Percentiles rank a stretch among this genome's conserved stretches.
Conservation (phyloP, 2,797 vertebrate genomes). For the Falco berigora region DNA sequence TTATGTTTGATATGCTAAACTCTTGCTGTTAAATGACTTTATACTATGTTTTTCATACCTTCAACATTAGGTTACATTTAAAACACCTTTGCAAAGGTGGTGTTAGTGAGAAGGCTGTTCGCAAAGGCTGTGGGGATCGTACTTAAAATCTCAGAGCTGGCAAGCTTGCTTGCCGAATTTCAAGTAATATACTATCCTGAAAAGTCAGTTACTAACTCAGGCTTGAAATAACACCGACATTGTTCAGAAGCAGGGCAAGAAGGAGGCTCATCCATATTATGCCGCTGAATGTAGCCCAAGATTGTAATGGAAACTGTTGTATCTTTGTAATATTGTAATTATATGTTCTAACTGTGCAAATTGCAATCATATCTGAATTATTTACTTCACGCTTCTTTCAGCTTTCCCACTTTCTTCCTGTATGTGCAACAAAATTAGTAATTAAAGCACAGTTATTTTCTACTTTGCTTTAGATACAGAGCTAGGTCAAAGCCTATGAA, state of each 20-base stretch:
- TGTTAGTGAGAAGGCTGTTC: background rate
- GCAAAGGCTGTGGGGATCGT: background rate
- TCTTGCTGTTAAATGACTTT: conserved; percentile 16
- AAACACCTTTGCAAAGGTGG: background rate
- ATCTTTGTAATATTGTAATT: background rate
- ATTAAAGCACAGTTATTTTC: background rate
- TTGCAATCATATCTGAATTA: background rate
- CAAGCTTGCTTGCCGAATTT: background rate
- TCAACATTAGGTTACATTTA: background rate
- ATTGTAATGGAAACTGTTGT: background rate
- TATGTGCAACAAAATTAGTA: background rate
- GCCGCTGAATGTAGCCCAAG: background rate
- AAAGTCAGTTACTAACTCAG: background rate
- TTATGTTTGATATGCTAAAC: background rate
- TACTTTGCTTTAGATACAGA: background rate
- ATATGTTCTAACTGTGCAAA: background rate
- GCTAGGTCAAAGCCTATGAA: background rate
- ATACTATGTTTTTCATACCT: background rate
- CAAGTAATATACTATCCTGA: background rate
- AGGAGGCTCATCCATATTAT: background rate
- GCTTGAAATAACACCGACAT: background rate
- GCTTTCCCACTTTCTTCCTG: background rate
- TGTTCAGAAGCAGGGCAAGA: background rate
- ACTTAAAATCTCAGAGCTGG: background rate
- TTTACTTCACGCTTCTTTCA: background rate